phyloP scores from a whole-genome alignment of 1,140 invertebrate species.

The Olivierus martensii region DNA sequence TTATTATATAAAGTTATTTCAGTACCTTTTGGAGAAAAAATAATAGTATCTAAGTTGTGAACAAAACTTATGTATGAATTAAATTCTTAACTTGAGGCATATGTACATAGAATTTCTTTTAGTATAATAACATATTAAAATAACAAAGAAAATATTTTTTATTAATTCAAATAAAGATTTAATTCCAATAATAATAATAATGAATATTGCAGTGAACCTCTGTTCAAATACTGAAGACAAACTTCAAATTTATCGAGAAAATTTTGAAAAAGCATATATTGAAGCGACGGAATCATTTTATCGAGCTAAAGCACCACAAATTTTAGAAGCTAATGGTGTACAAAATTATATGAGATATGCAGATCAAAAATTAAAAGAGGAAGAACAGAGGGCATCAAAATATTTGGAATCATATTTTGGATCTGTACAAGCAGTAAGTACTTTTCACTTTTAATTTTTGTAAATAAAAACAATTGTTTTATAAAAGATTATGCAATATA shows the following conservation, averaged over 20 bases:
- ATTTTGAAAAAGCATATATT: constrained; percentile 93
- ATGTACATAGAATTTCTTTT: too few relatives aligned
- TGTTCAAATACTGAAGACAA: constrained; percentile 86
- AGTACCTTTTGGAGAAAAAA: too few relatives aligned
- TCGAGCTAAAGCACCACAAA: constrained; percentile 75
- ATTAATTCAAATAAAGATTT: neutral
- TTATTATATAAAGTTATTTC: too few relatives aligned
- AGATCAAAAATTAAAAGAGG: constrained; percentile 85
- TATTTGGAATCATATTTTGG: constrained; percentile 87
- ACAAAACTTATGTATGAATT: too few relatives aligned
- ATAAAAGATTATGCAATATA: too few relatives aligned
- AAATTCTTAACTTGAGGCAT: too few relatives aligned
- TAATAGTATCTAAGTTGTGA: too few relatives aligned
- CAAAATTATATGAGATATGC: constrained; percentile 96
- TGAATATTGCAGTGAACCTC: constrained; percentile 65
- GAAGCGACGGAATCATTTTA: constrained; percentile 89
- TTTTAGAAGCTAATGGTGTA: constrained; percentile 80
- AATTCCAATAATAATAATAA: neutral
- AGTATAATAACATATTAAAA: too few relatives aligned
- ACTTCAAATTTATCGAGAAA: constrained; percentile 87
- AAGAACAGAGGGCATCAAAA: constrained; percentile 79
- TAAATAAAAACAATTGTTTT: too few relatives aligned
- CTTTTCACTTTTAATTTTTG: too few relatives aligned
- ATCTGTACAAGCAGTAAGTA: constrained; percentile 45
- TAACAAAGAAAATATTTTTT: too few relatives aligned